Conservation (phyloP, 2,888 invertebrate species). For the Phyllotreta striolata region DNA sequence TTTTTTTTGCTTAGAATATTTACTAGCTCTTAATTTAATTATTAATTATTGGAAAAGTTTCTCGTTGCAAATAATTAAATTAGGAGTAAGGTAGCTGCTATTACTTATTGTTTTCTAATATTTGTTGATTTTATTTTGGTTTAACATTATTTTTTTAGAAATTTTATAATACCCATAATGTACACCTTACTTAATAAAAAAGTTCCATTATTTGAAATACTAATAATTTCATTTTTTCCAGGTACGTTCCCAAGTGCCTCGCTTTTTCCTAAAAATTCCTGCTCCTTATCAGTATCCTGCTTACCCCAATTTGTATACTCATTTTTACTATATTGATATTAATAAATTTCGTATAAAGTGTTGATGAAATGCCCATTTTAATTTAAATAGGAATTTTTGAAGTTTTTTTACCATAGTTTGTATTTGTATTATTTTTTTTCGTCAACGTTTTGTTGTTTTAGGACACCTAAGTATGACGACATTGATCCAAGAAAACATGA, state of each 20-base stretch:
- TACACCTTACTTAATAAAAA: slow-evolving; percentile 26
- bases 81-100: too few relatives aligned
- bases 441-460: slow-evolving; percentile 40
- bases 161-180: slow-evolving; percentile 13
- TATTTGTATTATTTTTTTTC: slow-evolving; percentile 23
- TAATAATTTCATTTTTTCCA: slow-evolving; percentile 47
- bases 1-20: too few relatives aligned
- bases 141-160: slow-evolving; percentile 25
- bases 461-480: slow-evolving; percentile 45
- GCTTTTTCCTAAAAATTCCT: slow-evolving; percentile 48
- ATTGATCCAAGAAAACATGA: slow-evolving; percentile 30
- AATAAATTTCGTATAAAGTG: background rate
- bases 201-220: slow-evolving; percentile 20
- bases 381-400: too few relatives aligned
- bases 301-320: background rate
- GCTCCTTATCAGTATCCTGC: slow-evolving; percentile 9
- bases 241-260: slow-evolving; percentile 56
- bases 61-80: too few relatives aligned
- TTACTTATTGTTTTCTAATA: slow-evolving; percentile 1
- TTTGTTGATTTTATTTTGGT: slow-evolving; percentile 14
- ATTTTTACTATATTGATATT: slow-evolving; percentile 1
- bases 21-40: too few relatives aligned
- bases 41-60: too few relatives aligned
- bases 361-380: too few relatives aligned
- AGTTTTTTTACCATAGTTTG: background rate